Evolutionary conservation across 2,888 invertebrate species (phyloP), one percentile per base, ranked within the genome.

Genomic region (Thelaira solivaga): DNA sequence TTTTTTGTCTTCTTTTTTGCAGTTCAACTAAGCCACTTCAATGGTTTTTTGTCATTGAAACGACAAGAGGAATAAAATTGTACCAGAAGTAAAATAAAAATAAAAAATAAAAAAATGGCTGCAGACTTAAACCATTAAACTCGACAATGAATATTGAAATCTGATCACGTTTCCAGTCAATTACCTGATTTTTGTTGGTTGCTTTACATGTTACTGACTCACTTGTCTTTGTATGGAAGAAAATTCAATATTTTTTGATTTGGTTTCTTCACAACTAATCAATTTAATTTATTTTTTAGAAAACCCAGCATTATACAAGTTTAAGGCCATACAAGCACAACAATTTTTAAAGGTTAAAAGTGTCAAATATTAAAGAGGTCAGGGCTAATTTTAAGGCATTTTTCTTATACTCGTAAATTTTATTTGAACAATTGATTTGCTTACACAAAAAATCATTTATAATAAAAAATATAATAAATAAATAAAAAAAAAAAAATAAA

Each of bases 91-190:
- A 43, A 31, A 67, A 13, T 20, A 8, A 41, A 22, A 36, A 11
- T 10, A n/a, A 13, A n/a, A 29, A 18, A 43, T 1, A 7, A 18
- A 41, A 26, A 55, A 62, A 67, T 16, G 10, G 36, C 62, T 59
- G 73, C 81, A 80, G 82, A 83, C 82, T 83, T 82, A 82, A 83
- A 81, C 82, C 80, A 80, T 83, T 83, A 81, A 81, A 79, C 68
- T 73, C 76, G 80, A 82, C 82, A 83, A 83, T 81, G 85, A 85
- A 86, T 85, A 84, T 84, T 83, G 83, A 87, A 88, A 86, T 87
- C 86, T 83, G 86, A 84, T 84, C 84, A 86, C 86, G 85, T 87
- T 87, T 88, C 86, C 87, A 86, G 85, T 86, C 88, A 88, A 88
- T 88, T 88, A 88, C 86, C 86, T 85, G 83, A 53, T 55, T 68